Percentiles rank a stretch among this genome's conserved stretches.
These are phyloP conservation scores for Clarias gariepinus DNA, from an alignment of 2,113 vertebrate genomes.

Conservation along the genomic window DNA sequence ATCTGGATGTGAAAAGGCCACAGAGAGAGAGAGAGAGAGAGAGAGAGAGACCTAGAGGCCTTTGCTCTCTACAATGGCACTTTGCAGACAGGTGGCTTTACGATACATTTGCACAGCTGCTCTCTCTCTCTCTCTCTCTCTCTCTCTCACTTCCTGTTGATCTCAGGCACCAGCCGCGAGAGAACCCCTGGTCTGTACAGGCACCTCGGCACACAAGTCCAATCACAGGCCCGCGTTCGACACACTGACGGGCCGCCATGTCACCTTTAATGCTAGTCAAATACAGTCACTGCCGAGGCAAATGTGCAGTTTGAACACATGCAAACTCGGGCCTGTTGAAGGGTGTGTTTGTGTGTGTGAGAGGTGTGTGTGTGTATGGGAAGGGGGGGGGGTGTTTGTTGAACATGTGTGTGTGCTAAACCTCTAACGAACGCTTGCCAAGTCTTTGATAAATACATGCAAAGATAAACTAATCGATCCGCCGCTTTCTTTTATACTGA, in stretches of 20 bases:
- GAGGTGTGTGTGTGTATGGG: conserved; percentile 33
- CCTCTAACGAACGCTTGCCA: conserved; percentile 67
- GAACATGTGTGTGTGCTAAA: conserved; percentile 53
- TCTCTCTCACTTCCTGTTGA: conserved; percentile 59
- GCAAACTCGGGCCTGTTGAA: conserved; percentile 63
- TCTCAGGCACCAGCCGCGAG: conserved; percentile 25
- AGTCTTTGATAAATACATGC: conserved; percentile 75
- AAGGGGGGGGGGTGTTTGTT: neutral
- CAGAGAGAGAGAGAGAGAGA: neutral
- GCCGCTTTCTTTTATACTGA: conserved; percentile 71
- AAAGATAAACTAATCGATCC: conserved; percentile 65
- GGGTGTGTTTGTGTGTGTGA: neutral
- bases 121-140: conserved; percentile 19
- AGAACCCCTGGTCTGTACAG: neutral
- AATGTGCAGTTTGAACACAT: conserved; percentile 73
- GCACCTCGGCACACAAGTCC: conserved; percentile 7
- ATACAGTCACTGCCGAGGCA: conserved; percentile 64
- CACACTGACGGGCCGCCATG: neutral
- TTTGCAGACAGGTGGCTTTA: conserved; percentile 65
- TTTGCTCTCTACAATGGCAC: conserved; percentile 36
- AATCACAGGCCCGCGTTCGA: neutral
- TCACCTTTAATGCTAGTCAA: conserved; percentile 71
- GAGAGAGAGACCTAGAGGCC: conserved; percentile 18
- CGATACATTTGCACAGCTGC: conserved; percentile 69
- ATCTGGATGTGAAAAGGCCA: neutral